Evolutionary conservation across 92 coral and sea anemone genomes (phyloP).

Genomic region (Porites cylindrica): DNA sequence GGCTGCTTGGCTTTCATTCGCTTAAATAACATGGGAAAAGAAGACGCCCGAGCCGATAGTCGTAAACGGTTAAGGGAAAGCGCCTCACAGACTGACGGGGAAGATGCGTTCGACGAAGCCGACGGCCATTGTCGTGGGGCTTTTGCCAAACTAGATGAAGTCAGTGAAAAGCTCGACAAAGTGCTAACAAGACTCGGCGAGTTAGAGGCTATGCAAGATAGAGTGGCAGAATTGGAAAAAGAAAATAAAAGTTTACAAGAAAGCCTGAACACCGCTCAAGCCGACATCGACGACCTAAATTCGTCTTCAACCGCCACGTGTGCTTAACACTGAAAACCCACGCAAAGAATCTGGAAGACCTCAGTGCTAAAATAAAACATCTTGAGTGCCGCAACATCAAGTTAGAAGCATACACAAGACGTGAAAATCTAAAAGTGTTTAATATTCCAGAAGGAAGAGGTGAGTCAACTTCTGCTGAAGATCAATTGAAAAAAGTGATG

Average conservation of each 20-base stretch:
- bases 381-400: constrained; percentile 11
- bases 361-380: not conserved
- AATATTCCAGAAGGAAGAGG: constrained; percentile 13
- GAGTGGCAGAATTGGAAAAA: constrained; percentile 14
- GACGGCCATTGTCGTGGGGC: constrained; percentile 1
- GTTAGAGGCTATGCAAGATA: not conserved
- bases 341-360: too few relatives aligned
- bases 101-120: not conserved
- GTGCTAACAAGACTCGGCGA: not conserved
- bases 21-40: not conserved
- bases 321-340: too few relatives aligned
- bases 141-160: too few relatives aligned
- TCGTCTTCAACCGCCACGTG: not conserved
- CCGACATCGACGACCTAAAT: not conserved
- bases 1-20: constrained; percentile 14
- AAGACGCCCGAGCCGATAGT: constrained; percentile 2
- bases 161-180: too few relatives aligned
- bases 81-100: constrained; percentile 6
- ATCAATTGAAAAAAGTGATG: constrained; percentile 5
- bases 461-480: not conserved
- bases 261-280: not conserved
- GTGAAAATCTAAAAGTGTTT: constrained; percentile 11
- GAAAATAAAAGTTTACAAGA: constrained; percentile 2
- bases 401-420: constrained; percentile 11
- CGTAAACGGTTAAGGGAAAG: constrained; percentile 5